Base-by-base conservation (phyloP, 2,888 invertebrate genomes). In the Drosophila sordidula region DNA sequence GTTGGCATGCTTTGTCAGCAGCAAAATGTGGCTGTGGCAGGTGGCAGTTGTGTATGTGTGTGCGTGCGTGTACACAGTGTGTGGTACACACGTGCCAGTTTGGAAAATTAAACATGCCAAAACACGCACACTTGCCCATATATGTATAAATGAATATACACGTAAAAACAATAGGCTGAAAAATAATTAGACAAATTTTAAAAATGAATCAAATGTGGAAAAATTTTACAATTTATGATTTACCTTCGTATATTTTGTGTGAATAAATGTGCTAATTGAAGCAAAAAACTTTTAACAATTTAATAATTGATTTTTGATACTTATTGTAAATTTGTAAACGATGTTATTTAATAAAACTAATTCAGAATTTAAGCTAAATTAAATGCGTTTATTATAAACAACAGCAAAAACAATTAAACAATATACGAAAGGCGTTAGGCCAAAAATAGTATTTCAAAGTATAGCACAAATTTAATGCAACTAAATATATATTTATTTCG, bases 1-100 rank as follows among this genome's bases (percentile, higher is more conserved):
- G 39, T 57, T 54, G 59, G 74, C 56, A 78, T 73, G 78, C 62
- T 50, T 58, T 69, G 69, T 69, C 50, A 57, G 73, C 65, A 62
- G 39, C 47, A 58, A 50, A 34, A 34, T 3, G 2, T 29, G 29
- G 50, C 45, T 42, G 26, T 54, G 41, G 12, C 66, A 54, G 29
- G 18, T 39, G 11, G 11, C 29, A 34, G 32, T 51, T 26, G 47
- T 41, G 50, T 34, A 34, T 5, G 12, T 11, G 2, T 44, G 34
- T 25, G 39, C 36, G 50, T 58, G n/a, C n/a, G 46, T 57, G 38
- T 58, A 54, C n/a, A n/a, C n/a, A n/a, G n/a, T n/a, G n/a, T n/a
- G n/a, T n/a, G n/a, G n/a, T 54, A 36, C 26, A 26, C 36, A 47
- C 29, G 12, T 47, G 42, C 51, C 47, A 62, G 42, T 55, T 68